These are phyloP conservation scores for Agrenia bidenticulata DNA, from an alignment of 2,888 invertebrate genomes.

Conservation along the genomic window DNA sequence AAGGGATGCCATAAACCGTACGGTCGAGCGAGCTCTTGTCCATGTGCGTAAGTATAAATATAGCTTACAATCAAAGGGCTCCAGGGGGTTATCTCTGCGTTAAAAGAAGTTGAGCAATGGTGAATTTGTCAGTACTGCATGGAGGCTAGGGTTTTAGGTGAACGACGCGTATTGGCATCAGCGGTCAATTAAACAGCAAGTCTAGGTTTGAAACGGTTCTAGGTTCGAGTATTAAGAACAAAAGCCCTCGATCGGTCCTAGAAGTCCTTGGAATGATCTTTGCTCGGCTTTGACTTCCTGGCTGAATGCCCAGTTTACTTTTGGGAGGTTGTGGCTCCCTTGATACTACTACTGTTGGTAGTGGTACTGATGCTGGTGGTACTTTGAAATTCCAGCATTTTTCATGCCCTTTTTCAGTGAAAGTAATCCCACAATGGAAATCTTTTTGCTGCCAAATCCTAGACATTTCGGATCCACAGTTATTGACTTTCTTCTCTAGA, in stretches of 20 bases:
- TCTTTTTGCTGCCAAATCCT: conserved; percentile 23
- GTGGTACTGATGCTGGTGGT: neutral
- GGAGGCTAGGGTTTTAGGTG: no score
- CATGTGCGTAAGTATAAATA: neutral
- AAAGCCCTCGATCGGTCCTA: conserved; percentile 1
- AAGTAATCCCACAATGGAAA: conserved; percentile 19
- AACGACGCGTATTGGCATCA: no score
- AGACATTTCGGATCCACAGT: conserved; percentile 13
- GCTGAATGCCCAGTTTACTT: conserved; percentile 16
- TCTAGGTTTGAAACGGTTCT: no score
- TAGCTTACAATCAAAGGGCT: no score
- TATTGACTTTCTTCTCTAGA: conserved; percentile 17
- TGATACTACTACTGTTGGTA: neutral
- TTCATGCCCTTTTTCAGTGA: conserved; percentile 5
- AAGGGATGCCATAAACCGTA: conserved; percentile 14
- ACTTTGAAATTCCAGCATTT: conserved; percentile 13
- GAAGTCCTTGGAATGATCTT: conserved; percentile 4
- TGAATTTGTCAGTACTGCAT: no score
- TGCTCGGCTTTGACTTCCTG: conserved; percentile 6
- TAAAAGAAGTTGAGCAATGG: no score
- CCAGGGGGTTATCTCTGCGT: no score
- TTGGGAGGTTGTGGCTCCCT: neutral
- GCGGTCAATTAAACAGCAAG: no score
- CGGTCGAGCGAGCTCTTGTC: conserved; percentile 7
- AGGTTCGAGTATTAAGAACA: neutral